Percentiles rank a stretch among this genome's conserved stretches.
Conservation (phyloP, 1,140 invertebrate genomes). For the Caenorhabditis tropicalis region DNA sequence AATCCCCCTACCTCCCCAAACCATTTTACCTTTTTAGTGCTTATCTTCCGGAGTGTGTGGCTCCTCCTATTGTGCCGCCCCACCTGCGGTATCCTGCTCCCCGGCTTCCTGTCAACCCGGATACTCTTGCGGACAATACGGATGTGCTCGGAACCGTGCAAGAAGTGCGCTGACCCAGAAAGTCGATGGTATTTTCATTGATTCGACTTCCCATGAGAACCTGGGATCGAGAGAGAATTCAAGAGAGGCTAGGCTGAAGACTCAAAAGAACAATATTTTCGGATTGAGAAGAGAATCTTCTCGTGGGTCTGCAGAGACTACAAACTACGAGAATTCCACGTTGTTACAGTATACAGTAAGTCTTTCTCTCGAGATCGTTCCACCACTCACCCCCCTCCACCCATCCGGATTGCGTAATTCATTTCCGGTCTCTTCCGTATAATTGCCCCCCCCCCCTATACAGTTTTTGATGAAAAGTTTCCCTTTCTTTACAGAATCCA, state of each 20-base stretch:
- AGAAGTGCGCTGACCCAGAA: conserved; percentile 50
- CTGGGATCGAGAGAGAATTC: not conserved
- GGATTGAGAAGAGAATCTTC: not conserved
- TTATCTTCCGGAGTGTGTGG: conserved; percentile 47
- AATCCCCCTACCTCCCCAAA: not conserved
- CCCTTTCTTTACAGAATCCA: conserved; percentile 38
- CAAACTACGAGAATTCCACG: not conserved
- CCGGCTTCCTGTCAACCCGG: conserved; percentile 51
- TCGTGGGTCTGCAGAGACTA: not conserved
- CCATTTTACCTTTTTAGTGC: conserved; percentile 26
- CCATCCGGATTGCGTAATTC: not conserved
- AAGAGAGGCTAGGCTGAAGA: not conserved
- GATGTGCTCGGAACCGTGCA: conserved; percentile 50
- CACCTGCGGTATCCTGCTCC: conserved; percentile 32
- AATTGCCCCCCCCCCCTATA: not conserved
- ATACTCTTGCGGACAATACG: conserved; percentile 55
- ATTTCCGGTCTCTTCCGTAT: not conserved
- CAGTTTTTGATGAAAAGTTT: not conserved
- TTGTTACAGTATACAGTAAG: conserved; percentile 16
- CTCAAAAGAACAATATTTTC: conserved; percentile 16
- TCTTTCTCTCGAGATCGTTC: conserved; percentile 2
- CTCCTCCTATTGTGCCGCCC: conserved; percentile 46
- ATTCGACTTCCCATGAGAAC: not conserved
- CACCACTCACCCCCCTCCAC: not conserved
- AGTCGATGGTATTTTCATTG: conserved; percentile 38